Percentiles rank a stretch among this genome's conserved stretches.
These are phyloP conservation scores for Odobenus rosmarus DNA, from an alignment of 2,113 vertebrate species.

Conservation along the genomic window DNA sequence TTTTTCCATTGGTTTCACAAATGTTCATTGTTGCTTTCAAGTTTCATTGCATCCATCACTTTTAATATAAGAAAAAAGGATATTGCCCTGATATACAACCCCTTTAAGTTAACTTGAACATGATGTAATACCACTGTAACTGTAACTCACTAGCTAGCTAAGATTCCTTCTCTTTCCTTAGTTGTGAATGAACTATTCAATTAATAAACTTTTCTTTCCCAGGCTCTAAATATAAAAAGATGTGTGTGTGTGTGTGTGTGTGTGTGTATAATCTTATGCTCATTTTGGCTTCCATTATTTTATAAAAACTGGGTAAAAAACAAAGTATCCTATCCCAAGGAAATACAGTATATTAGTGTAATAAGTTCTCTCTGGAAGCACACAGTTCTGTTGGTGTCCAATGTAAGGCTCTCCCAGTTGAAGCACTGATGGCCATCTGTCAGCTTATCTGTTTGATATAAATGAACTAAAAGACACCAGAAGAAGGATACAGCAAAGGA, in stretches of 20 bases:
- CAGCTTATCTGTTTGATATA: not conserved
- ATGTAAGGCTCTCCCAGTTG: not conserved
- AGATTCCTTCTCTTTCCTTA: not conserved
- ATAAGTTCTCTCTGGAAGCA: not conserved
- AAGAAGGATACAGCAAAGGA: not conserved
- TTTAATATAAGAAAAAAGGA: not conserved
- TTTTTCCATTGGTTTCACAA: constrained; percentile 22
- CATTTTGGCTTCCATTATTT: constrained; percentile 22
- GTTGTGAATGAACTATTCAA: not conserved
- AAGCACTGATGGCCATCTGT: not conserved
- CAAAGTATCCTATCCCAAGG: not conserved
- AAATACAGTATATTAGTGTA: not conserved
- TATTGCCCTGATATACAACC: not conserved
- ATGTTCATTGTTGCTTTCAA: not conserved
- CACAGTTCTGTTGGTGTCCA: not conserved
- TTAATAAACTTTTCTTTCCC: not conserved
- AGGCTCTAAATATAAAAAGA: not conserved
- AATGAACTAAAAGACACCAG: not conserved
- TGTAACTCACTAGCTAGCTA: not conserved
- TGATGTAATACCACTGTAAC: not conserved
- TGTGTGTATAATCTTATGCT: not conserved
- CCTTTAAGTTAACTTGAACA: not conserved
- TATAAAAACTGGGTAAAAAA: not conserved
- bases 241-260: not conserved
- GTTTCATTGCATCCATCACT: not conserved